Evolutionary conservation across 1,140 invertebrate species (phyloP), one percentile per base, ranked within the genome.

Genomic region (Papilio glaucus): DNA sequence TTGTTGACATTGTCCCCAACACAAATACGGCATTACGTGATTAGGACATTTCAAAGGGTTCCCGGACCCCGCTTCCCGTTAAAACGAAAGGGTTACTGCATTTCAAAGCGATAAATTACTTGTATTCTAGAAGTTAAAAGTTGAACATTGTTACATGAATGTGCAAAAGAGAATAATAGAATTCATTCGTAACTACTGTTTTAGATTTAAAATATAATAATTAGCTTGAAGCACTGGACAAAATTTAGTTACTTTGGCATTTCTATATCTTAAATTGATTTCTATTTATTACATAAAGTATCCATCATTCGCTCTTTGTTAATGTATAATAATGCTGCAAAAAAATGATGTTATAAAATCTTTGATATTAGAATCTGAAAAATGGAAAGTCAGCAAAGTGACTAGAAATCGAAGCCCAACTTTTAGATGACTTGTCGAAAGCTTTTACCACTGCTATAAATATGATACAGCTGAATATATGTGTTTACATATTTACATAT

Each of bases 1-100:
- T 86, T 87, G 82, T 82, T 65, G 73, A 65, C 68, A 76, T 79
- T 75, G 80, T 77, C 77, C 74, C 72, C 76, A 62, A 75, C 76
- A 78, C 76, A 86, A 87, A 85, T 78, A 83, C 79, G 62, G 75
- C 80, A 88, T 87, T 88, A 88, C 72, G 80, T 79, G 82, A 88
- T 87, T 84, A 88, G 78, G 72, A 73, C 77, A 77, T 77, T 80
- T 72, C 72, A 85, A 86, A 85, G 80, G 82, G 79, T 65, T 77
- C 72, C 71, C 72, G 29, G 73, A 77, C 81, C 82, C 42, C 53
- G 69, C 68, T 74, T 73, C 72, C 72, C 42, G 74, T 75, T 41
- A 57, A 74, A 72, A 69, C 62, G 72, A 80, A 81, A 83, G 84
- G 84, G 83, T 85, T 86, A 78, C 73, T 76, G 74, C 29, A 62